Evolutionary conservation across 1,140 invertebrate genomes (phyloP).

Genomic region (Diplogasteroides magnus): DNA sequence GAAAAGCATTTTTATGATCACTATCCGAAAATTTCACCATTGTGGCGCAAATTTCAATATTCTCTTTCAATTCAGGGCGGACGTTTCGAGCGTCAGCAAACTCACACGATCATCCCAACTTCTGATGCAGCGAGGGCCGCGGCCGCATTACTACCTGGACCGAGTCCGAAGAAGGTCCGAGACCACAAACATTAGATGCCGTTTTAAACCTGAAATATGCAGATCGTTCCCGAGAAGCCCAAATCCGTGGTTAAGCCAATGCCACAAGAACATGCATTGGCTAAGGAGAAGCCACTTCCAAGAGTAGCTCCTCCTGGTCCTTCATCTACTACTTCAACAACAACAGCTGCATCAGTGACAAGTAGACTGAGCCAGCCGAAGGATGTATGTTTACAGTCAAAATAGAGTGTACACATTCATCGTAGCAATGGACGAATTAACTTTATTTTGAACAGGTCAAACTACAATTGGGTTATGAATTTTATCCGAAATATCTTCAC

Average conservation of each 20-base stretch:
- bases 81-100: conserved; percentile 39
- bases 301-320: not conserved
- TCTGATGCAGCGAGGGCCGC: conserved; percentile 11
- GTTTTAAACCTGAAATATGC: not conserved
- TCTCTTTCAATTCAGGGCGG: conserved; percentile 1
- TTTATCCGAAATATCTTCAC: no score
- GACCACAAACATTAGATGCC: conserved; percentile 1
- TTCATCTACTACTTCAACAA: no score
- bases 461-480: no score
- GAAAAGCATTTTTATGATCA: no score
- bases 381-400: no score
- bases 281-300: not conserved
- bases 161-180: conserved; percentile 15
- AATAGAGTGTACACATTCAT: no score
- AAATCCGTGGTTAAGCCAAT: conserved; percentile 50
- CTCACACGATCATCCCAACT: conserved; percentile 45
- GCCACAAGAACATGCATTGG: conserved; percentile 37
- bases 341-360: no score
- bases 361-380: no score
- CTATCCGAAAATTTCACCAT: no score
- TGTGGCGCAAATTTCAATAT: no score
- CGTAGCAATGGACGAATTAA: no score
- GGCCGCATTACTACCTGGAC: conserved; percentile 8
- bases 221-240: conserved; percentile 31
- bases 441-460: no score